These are phyloP conservation scores for Cherax quadricarinatus DNA, from an alignment of 1,140 invertebrate species.

Conservation along the genomic window DNA sequence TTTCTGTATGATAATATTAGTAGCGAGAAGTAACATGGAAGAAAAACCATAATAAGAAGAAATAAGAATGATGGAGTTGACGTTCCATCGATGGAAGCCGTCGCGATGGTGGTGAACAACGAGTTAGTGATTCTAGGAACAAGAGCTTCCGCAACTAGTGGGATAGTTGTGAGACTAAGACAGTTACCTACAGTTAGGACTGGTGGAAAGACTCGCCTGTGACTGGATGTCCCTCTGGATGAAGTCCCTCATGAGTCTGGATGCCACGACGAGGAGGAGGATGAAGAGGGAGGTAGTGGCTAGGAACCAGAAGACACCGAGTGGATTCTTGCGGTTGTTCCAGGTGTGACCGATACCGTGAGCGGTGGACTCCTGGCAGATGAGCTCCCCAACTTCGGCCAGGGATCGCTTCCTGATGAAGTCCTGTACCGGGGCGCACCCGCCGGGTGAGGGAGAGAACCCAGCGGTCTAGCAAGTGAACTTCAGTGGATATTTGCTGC, in stretches of 20 bases:
- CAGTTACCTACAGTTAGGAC: too few species aligned
- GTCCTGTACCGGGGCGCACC: background rate
- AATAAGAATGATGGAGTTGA: too few species aligned
- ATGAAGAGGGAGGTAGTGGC: slow-evolving; percentile 1
- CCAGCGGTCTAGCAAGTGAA: background rate
- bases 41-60: too few species aligned
- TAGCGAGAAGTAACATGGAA: too few species aligned
- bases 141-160: too few species aligned
- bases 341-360: slow-evolving; percentile 41
- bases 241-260: background rate
- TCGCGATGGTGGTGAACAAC: too few species aligned
- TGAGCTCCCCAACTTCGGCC: slow-evolving; percentile 13
- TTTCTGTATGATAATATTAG: too few species aligned
- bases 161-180: too few species aligned
- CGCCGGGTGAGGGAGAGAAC: background rate
- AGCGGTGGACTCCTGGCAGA: slow-evolving; percentile 33
- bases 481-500: too few species aligned
- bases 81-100: too few species aligned
- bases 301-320: slow-evolving; percentile 33
- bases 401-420: slow-evolving; percentile 6
- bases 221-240: slow-evolving; percentile 9
- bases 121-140: too few species aligned
- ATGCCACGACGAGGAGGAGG: slow-evolving; percentile 11
- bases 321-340: slow-evolving; percentile 36
- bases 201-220: slow-evolving; percentile 8